Evolutionary conservation across 2,113 vertebrate species (phyloP).

Genomic region (Chaetura pelagica): DNA sequence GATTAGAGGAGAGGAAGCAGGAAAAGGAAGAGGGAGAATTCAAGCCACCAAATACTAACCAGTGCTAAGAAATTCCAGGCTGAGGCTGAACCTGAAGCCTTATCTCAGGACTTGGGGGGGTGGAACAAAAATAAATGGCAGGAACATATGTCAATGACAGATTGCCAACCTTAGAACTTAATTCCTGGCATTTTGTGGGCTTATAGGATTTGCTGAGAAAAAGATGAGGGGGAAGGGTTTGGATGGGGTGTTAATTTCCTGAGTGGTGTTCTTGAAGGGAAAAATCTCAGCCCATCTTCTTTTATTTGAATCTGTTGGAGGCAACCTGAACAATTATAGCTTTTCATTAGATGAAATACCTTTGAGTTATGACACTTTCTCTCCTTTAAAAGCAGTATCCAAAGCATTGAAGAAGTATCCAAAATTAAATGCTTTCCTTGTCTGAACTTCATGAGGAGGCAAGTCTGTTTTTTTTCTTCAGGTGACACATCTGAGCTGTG

Average conservation of each 20-base stretch:
- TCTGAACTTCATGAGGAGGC: not conserved
- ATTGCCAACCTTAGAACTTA: slow-evolving; percentile 61
- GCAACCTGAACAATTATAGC: not conserved
- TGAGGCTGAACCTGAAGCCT: not conserved
- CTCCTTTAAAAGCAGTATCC: not conserved
- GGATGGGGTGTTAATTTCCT: slow-evolving; percentile 44
- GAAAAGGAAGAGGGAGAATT: not conserved
- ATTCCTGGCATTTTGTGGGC: slow-evolving; percentile 58
- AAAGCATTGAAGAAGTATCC: not conserved
- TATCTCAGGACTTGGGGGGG: not conserved
- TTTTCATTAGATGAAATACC: slow-evolving; percentile 37
- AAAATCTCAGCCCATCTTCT: not conserved
- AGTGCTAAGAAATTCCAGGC: not conserved
- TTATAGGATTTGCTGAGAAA: slow-evolving; percentile 61
- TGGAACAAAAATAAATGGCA: not conserved
- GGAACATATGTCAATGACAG: slow-evolving; percentile 56
- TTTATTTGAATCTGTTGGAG: slow-evolving; percentile 30
- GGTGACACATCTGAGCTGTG: not conserved
- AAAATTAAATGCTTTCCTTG: slow-evolving; percentile 17
- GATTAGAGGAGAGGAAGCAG: not conserved
- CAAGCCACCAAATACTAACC: not conserved
- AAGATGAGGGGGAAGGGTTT: slow-evolving; percentile 27
- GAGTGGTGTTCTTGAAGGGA: not conserved
- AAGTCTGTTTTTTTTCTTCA: slow-evolving; percentile 5
- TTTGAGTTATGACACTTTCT: not conserved